Evolutionary conservation across 2,113 vertebrate genomes (phyloP), one percentile per base, ranked within the genome.

Genomic region (Nanger granti): DNA sequence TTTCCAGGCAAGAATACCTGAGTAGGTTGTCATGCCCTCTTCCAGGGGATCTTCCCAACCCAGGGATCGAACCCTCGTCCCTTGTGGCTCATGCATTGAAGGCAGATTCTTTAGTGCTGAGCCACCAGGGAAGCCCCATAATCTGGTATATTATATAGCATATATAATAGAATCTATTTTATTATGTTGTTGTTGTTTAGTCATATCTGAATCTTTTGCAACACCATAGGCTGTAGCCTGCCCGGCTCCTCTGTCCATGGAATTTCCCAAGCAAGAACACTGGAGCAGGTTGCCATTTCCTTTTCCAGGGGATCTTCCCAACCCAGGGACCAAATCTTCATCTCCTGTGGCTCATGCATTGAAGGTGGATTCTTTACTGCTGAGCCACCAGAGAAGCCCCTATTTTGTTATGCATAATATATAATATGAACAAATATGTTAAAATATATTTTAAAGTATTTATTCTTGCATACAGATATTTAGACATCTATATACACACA

Each of bases 241-340:
- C 66, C 66, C 0, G 8, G 18, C n/a, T 69, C 66, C 66, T 69
- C 66, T 69, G 34, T 69, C n/a, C 66, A 69, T 22, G 66, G 66
- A 37, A 47, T 47, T 47, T 47, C 44, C 44, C 44, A 47, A 47
- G 44, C 44, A 47, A 47, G 44, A 47, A 47, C 44, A 47, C 44
- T 47, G 44, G 44, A 47, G 44, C 44, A 47, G 44, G 44, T 47
- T 47, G 44, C 44, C 44, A 47, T 47, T 47, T 47, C 24, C 22
- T 79, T 41, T 28, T 79, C 41, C 41, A 44, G 73, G 73, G 24
- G 37, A 44, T 79, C 73, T 79, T 44, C 41, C 37, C 73, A 44
- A 44, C 6, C 24, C 24, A 79, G 24, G 24, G 12, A 15, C 28
- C 1, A 7, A 79, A 79, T 0, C 12, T 24, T 44, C 12, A 0